Evolutionary conservation across 2,797 vertebrate species (phyloP), one percentile per base, ranked within the genome.

Genomic region (Enteromius fasciolatus): DNA sequence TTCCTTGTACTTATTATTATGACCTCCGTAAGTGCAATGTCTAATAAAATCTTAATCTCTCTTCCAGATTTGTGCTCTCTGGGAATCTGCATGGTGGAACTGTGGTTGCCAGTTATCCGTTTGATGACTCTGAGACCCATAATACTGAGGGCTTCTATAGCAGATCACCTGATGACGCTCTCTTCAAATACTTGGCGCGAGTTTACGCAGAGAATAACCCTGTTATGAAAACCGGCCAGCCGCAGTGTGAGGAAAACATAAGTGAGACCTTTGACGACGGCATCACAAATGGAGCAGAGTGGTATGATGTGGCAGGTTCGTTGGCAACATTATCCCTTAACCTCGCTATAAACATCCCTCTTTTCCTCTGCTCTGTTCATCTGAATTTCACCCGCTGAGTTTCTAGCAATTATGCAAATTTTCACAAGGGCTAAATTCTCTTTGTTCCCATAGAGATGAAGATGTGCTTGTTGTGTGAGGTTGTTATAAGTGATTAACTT

Each of bases 21-120:
- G 20, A 12, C 1, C 2, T 50, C 10, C 54, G 10, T 52, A 17
- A 17, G 6, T 31, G 59, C 25, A 63, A 33, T 52, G 17, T 73
- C 25, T 52, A 25, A 50, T 36, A 15, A 52, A n/a, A 50, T 54
- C 5, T 15, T 15, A 36, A 74, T 54, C 8, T 41, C 20, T 33
- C 11, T 70, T 31, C 15, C 74, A 98, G 98, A 88, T 99, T 99
- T 84, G 96, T 99, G 78, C 94, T 99, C 70, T 99, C 98, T 18
- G 98, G 95, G 86, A 98, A 98, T 90, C 93, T 99, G 36, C 98
- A 99, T 0, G 98, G 98, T 0, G 98, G 98, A 82, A 96, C 97
- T 0, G 96, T 99, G 86, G 98, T 99, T 74, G 98, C 98, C 87
- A 99, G 98, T 91, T 99, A 99, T 89, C 98, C 98, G 14, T 99